Evolutionary conservation across 2,113 vertebrate genomes (phyloP).

Genomic region (Phrynosoma platyrhinos): DNA sequence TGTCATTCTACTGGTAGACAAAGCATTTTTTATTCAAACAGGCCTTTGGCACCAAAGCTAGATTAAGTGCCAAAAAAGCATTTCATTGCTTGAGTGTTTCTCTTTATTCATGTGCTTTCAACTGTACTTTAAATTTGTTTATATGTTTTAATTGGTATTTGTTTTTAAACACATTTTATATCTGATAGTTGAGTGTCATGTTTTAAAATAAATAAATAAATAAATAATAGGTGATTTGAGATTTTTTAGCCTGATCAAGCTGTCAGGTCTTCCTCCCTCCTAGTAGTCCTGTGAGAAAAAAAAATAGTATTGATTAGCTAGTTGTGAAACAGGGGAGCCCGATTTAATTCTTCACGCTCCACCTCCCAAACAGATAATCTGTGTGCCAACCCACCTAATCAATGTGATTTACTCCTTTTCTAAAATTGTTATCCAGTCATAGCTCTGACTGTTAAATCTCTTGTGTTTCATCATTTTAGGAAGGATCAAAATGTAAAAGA

Average conservation of each 20-base stretch:
- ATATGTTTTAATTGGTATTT: background rate
- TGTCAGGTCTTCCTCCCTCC: background rate
- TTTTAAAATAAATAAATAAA: background rate
- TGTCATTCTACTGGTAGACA: background rate
- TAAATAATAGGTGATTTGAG: too few relatives aligned
- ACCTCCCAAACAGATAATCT: background rate
- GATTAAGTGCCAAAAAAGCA: too few relatives aligned
- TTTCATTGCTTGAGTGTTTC: background rate
- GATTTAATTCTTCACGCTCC: background rate
- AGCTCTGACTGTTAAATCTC: background rate
- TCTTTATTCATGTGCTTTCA: background rate
- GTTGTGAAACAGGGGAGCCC: background rate
- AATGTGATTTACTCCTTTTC: background rate
- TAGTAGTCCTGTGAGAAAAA: background rate
- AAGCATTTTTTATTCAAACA: background rate
- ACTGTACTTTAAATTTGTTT: background rate
- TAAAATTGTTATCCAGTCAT: background rate
- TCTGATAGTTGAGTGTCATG: too few relatives aligned
- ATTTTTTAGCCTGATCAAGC: too few relatives aligned
- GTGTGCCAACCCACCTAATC: background rate
- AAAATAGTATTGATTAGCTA: background rate
- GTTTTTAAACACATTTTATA: background rate
- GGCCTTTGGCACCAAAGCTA: background rate
- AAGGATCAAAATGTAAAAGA: background rate
- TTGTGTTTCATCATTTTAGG: background rate